These are phyloP conservation scores for Sciurus niger DNA, from an alignment of 2,113 vertebrate species.

Conservation along the genomic window DNA sequence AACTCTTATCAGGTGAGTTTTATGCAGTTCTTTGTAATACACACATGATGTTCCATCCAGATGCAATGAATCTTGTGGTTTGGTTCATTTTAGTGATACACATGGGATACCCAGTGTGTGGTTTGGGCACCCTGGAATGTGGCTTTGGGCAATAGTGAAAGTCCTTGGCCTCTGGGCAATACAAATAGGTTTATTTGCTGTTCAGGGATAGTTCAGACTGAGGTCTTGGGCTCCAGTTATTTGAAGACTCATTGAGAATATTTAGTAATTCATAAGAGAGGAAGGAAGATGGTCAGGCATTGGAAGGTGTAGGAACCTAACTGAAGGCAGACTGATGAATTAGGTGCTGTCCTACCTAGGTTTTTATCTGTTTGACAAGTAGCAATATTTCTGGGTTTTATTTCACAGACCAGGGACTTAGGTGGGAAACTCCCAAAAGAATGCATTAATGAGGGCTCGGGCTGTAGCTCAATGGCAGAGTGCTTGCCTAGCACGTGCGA, in stretches of 20 bases:
- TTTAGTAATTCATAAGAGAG: constrained; percentile 10
- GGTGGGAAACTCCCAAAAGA: neutral
- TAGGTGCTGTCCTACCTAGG: neutral
- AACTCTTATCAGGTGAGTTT: neutral
- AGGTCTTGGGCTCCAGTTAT: neutral
- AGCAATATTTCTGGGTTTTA: constrained; percentile 5
- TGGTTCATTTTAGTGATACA: neutral
- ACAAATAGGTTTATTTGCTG: neutral
- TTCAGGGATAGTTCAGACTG: neutral
- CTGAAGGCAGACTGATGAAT: neutral
- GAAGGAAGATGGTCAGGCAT: neutral
- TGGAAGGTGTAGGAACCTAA: neutral
- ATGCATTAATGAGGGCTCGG: neutral
- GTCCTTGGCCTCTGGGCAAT: neutral
- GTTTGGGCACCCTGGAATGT: neutral
- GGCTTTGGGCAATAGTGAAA: neutral
- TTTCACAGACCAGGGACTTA: neutral
- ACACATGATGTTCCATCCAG: neutral
- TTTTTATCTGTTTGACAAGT: constrained; percentile 25
- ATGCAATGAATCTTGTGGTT: neutral
- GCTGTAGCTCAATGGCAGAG: no score
- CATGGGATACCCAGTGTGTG: neutral
- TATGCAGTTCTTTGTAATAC: neutral
- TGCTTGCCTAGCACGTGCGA: no score
- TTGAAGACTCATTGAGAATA: constrained; percentile 18